Evolutionary conservation across 2,113 vertebrate genomes (phyloP).

Genomic region (Sander vitreus): DNA sequence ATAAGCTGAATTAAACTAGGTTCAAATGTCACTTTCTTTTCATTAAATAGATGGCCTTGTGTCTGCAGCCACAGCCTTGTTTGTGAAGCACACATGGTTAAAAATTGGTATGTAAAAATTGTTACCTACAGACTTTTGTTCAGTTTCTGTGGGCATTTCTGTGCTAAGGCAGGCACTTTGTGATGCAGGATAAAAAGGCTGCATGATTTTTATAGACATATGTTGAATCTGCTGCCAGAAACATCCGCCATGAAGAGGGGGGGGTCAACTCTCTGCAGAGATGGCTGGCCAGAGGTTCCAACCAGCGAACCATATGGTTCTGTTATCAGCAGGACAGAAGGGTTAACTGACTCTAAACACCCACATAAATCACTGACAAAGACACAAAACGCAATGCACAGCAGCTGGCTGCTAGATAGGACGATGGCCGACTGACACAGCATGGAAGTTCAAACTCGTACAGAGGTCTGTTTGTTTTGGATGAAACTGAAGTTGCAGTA

Average conservation of each 20-base stretch:
- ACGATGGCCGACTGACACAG: not conserved
- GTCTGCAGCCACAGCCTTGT: too few species aligned
- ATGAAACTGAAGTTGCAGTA: not conserved
- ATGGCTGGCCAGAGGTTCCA: not conserved
- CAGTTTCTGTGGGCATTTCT: too few species aligned
- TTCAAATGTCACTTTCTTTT: too few species aligned
- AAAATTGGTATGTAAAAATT: too few species aligned
- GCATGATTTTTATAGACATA: not conserved
- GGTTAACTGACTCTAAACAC: conserved; percentile 5
- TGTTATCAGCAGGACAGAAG: not conserved
- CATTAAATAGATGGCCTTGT: too few species aligned
- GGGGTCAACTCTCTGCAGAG: not conserved
- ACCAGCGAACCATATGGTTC: not conserved
- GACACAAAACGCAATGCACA: not conserved
- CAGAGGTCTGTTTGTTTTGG: not conserved
- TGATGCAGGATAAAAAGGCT: not conserved
- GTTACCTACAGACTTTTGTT: too few species aligned
- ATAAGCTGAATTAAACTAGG: too few species aligned
- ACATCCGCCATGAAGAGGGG: too few species aligned
- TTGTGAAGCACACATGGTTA: too few species aligned
- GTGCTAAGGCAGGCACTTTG: not conserved
- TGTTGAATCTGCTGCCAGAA: not conserved
- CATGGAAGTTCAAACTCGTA: not conserved
- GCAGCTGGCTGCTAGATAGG: not conserved
- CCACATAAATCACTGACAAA: conserved; percentile 20